These are phyloP conservation scores for Proales similis DNA, from an alignment of 1,140 invertebrate genomes.

Conservation along the genomic window DNA sequence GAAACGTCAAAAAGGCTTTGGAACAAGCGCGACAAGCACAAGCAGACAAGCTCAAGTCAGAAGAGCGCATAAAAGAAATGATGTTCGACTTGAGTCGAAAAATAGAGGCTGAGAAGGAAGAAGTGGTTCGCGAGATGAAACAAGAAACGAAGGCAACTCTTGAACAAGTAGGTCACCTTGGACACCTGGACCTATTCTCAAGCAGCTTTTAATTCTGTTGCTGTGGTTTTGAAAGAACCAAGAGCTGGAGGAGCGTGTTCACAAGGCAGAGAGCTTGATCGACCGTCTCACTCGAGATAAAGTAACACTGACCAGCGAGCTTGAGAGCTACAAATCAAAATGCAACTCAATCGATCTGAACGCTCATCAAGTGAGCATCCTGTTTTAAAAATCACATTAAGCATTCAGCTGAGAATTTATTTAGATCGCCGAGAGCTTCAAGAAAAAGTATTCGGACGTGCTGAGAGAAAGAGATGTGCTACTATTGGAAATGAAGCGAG, in stretches of 20 bases:
- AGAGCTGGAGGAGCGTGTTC: constrained; percentile 13
- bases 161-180: not conserved
- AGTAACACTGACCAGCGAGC: not conserved
- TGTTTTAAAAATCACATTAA: not conserved
- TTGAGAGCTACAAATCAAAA: constrained; percentile 31
- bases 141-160: constrained; percentile 5
- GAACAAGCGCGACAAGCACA: not conserved
- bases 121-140: constrained; percentile 6
- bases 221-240: constrained; percentile 3
- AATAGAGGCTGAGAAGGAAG: constrained; percentile 7
- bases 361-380: constrained; percentile 19
- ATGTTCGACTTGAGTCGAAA: constrained; percentile 10
- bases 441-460: constrained; percentile 26
- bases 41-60: constrained; percentile 20
- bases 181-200: too few relatives aligned
- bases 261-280: constrained; percentile 31
- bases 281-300: constrained; percentile 28
- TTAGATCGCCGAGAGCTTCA: constrained; percentile 27
- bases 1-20: not conserved
- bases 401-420: not conserved
- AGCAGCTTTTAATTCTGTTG: not conserved
- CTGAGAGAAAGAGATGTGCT: constrained; percentile 27
- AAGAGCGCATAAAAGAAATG: constrained; percentile 4
- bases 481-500: constrained; percentile 14
- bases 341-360: constrained; percentile 36